Evolutionary conservation across 2,113 vertebrate genomes (phyloP).

Genomic region (Melanerpes aurifrons): DNA sequence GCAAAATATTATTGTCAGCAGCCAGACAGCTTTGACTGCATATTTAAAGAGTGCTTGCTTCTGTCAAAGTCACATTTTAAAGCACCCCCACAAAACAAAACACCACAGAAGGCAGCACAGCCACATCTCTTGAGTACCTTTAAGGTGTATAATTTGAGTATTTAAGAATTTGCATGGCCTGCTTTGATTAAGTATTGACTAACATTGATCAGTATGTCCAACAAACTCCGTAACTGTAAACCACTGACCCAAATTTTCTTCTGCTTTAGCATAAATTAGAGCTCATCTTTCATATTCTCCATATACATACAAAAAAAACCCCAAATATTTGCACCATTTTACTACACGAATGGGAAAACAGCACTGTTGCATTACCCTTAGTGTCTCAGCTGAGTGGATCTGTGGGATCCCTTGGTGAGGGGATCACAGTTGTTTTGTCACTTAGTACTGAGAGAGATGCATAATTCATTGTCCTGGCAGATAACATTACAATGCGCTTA

Average conservation of each 20-base stretch:
- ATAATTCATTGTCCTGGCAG: conserved; percentile 60
- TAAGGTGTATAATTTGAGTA: neutral
- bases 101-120: fast-evolving
- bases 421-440: conserved; percentile 28
- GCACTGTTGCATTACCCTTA: neutral
- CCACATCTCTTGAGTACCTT: neutral
- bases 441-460: neutral
- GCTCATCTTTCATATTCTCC: neutral
- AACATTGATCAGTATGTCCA: neutral
- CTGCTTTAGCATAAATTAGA: neutral
- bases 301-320: neutral
- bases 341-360: neutral
- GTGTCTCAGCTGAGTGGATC: neutral
- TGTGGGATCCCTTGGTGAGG: neutral
- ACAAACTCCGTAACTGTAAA: neutral
- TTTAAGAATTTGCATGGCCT: neutral
- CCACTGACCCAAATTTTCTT: neutral
- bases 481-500: conserved; percentile 18
- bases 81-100: neutral
- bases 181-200: neutral
- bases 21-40: neutral
- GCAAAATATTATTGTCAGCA: neutral
- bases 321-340: conserved; percentile 11
- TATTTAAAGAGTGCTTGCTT: neutral
- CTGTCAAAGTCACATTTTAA: neutral